Evolutionary conservation across 1,140 invertebrate genomes (phyloP).

Genomic region (Thaumatotibia leucotreta): DNA sequence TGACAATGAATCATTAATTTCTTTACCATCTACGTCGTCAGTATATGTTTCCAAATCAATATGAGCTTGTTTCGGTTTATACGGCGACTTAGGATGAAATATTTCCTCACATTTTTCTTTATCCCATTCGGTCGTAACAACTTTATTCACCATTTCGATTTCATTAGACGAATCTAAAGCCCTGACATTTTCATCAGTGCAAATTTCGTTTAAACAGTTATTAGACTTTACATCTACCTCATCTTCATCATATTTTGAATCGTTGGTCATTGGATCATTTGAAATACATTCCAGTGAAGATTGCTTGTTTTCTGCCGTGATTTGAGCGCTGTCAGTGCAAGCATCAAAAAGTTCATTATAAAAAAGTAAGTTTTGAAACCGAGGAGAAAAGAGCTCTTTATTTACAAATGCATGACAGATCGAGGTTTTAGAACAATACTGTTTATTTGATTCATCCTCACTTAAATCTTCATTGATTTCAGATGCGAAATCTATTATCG

Average conservation of each 20-base stretch:
- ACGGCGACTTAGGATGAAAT: not conserved
- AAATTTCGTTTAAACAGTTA: not conserved
- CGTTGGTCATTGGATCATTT: not conserved
- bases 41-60: not conserved
- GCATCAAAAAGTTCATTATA: slow-evolving; percentile 28
- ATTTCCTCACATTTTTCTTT: not conserved
- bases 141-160: not conserved
- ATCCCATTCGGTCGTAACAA: not conserved
- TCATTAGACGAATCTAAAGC: not conserved
- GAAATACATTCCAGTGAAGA: not conserved
- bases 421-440: too few relatives aligned
- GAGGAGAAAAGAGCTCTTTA: slow-evolving; percentile 51
- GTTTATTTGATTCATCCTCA: not conserved
- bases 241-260: not conserved
- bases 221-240: not conserved
- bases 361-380: slow-evolving; percentile 49
- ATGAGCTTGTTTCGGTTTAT: not conserved
- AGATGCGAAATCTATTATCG: not conserved
- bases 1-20: not conserved
- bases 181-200: not conserved
- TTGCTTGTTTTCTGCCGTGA: not conserved
- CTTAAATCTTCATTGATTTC: not conserved
- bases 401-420: slow-evolving; percentile 13
- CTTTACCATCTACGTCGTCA: not conserved
- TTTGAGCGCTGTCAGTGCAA: not conserved